Percentiles rank a stretch among this genome's conserved stretches.
These are phyloP conservation scores for Emydoidea blandingii DNA, from an alignment of 2,797 vertebrate species.

Conservation along the genomic window DNA sequence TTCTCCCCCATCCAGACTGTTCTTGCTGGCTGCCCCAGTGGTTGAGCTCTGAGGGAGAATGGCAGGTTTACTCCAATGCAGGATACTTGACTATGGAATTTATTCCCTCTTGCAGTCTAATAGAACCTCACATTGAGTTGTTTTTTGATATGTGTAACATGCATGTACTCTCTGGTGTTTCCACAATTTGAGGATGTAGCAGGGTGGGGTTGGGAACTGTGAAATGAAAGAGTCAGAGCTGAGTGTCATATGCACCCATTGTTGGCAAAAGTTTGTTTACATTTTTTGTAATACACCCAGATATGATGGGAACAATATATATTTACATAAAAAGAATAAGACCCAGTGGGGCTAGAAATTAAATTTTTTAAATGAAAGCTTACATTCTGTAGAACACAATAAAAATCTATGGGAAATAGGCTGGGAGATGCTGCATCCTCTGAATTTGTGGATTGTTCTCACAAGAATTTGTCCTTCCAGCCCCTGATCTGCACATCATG, in stretches of 20 bases:
- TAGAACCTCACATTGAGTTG: background rate
- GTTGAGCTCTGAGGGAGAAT: background rate
- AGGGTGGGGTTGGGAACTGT: background rate
- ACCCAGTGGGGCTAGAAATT: conserved; percentile 11
- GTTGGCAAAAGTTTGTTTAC: background rate
- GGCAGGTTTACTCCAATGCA: background rate
- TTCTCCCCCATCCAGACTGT: background rate
- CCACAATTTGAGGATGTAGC: background rate
- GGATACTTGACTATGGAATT: background rate
- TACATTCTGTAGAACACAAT: background rate
- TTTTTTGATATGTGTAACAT: background rate
- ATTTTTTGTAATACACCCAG: background rate
- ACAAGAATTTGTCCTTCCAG: conserved; percentile 44
- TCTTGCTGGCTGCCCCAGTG: background rate
- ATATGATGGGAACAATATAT: conserved; percentile 22
- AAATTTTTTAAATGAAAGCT: conserved; percentile 9
- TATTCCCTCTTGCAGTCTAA: background rate
- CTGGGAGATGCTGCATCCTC: conserved; percentile 1
- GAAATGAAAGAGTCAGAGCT: background rate
- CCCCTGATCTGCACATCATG: conserved; percentile 48
- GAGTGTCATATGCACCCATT: background rate
- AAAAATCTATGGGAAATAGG: background rate
- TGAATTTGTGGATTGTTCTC: conserved; percentile 32
- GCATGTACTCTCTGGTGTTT: background rate
- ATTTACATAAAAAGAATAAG: background rate